phyloP scores from a whole-genome alignment of 2,113 vertebrate genomes.

The Ariopsis seemanni region DNA sequence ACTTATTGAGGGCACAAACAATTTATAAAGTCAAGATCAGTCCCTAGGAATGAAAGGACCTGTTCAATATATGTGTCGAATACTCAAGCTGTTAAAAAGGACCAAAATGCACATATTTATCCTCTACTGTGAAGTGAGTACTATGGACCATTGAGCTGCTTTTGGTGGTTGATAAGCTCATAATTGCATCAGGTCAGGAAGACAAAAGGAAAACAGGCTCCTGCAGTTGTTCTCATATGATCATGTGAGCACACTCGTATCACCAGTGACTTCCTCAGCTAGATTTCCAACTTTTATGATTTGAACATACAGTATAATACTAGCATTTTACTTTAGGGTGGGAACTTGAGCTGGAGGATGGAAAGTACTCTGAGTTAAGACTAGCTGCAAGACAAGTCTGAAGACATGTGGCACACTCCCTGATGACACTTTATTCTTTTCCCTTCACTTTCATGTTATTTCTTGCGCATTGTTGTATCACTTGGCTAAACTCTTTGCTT shows the following conservation, averaged over 20 bases:
- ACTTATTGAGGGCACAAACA: neutral
- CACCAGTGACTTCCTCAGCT: neutral
- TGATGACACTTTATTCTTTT: neutral
- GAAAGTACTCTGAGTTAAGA: neutral
- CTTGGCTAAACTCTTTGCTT: neutral
- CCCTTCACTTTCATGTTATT: neutral
- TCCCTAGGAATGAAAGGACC: neutral
- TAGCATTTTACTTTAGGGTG: neutral
- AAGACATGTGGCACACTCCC: neutral
- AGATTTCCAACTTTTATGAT: neutral
- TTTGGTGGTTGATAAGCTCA: neutral
- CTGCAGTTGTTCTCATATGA: neutral
- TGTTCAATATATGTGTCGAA: neutral
- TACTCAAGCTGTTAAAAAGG: neutral
- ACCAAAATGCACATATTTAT: constrained; percentile 1
- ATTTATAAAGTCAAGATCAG: neutral
- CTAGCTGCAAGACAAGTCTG: neutral
- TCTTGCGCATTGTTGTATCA: neutral
- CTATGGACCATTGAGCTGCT: constrained; percentile 9
- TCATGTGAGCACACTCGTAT: neutral
- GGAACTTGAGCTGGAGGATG: neutral
- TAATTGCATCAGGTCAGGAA: neutral
- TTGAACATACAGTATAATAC: neutral
- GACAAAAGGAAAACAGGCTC: neutral
- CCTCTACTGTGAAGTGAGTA: neutral